Conservation (phyloP, 2,113 vertebrate genomes). For the Lipotes vexillifer region DNA sequence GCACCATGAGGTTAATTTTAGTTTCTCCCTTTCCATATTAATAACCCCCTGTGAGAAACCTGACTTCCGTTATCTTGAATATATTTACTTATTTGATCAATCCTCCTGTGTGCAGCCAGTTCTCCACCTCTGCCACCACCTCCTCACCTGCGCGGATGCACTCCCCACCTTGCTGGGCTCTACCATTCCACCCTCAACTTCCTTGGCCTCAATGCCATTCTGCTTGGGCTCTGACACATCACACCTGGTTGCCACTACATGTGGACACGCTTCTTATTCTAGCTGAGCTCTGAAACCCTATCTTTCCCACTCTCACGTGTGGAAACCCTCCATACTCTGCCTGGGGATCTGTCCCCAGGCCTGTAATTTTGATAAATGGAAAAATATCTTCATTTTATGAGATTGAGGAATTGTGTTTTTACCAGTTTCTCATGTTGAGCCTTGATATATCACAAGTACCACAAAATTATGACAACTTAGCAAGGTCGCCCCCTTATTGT, state of each 20-base stretch:
- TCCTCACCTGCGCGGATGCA: neutral
- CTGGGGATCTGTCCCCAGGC: neutral
- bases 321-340: neutral
- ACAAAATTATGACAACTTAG: neutral
- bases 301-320: neutral
- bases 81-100: neutral
- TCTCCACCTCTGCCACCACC: neutral
- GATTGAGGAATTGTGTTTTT: neutral
- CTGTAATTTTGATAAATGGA: neutral
- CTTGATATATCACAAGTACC: neutral
- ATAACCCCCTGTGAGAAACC: neutral
- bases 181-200: neutral
- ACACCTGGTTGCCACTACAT: neutral
- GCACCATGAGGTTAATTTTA: neutral
- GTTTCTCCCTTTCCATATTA: neutral
- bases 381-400: neutral
- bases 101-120: neutral
- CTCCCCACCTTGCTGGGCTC: neutral
- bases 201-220: neutral
- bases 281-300: neutral
- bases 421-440: neutral
- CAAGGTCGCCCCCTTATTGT: neutral
- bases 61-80: neutral
- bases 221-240: neutral
- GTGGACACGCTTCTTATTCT: neutral